A percentile compares a stretch with the other conserved stretches of the same genome.
These are phyloP conservation scores for Littorina saxatilis DNA, from an alignment of 1,140 invertebrate genomes.

Conservation along the genomic window DNA sequence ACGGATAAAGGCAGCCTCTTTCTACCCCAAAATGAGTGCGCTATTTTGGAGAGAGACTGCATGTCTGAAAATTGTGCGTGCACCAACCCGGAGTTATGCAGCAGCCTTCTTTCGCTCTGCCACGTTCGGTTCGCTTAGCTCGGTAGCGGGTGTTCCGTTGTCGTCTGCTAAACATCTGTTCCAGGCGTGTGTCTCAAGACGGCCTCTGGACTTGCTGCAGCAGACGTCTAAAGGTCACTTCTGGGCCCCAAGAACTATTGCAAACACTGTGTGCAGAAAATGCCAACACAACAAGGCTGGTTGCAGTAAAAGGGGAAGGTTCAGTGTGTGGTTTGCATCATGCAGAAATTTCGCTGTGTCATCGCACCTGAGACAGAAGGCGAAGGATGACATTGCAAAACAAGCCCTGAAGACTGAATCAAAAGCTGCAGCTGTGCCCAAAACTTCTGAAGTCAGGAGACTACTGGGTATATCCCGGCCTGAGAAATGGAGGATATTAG, in stretches of 20 bases:
- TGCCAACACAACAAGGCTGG: neutral
- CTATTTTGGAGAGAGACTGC: no score
- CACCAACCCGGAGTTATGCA: no score
- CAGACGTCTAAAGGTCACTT: neutral
- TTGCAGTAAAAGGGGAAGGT: neutral
- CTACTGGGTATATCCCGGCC: conserved; percentile 64
- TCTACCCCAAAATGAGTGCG: no score
- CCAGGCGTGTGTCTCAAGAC: neutral
- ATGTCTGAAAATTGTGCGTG: no score
- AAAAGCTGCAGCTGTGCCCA: neutral
- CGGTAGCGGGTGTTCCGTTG: neutral
- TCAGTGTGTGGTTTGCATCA: neutral
- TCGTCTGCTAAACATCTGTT: conserved; percentile 19
- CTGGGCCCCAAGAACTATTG: neutral
- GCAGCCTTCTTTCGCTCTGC: no score
- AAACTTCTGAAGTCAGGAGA: conserved; percentile 55
- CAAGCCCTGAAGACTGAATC: neutral
- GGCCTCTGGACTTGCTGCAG: neutral
- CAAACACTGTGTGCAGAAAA: neutral
- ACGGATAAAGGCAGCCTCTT: no score
- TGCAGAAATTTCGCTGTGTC: conserved; percentile 24
- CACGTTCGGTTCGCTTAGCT: no score
- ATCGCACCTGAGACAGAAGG: neutral
- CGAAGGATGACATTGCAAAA: neutral
- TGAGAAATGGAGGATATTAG: conserved; percentile 69